A percentile compares a stretch with the other conserved stretches of the same genome.
Evolutionary conservation across 2,797 vertebrate species (phyloP).

Genomic region (Betta splendens): DNA sequence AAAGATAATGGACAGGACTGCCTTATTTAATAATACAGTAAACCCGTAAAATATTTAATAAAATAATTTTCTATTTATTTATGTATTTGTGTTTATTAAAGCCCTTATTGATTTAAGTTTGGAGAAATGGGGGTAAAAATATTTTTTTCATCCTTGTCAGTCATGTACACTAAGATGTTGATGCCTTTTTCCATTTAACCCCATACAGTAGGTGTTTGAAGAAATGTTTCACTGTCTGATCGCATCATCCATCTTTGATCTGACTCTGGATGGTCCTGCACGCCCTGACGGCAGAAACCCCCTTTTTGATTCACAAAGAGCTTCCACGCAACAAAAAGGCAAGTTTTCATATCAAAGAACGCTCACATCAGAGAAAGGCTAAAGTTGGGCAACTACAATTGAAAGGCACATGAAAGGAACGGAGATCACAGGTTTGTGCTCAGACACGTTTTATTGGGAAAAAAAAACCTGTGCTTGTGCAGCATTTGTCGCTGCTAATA

Average conservation of each 20-base stretch:
- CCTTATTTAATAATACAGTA: too few relatives aligned
- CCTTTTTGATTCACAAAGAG: too few relatives aligned
- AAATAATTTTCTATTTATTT: too few relatives aligned
- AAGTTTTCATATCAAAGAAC: constrained; percentile 39
- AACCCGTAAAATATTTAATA: too few relatives aligned
- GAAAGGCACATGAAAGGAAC: constrained; percentile 40
- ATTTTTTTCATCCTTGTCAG: too few relatives aligned
- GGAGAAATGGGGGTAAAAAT: too few relatives aligned
- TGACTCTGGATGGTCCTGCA: neutral
- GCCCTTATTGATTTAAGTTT: too few relatives aligned
- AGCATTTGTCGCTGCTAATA: constrained; percentile 21
- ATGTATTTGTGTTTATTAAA: too few relatives aligned
- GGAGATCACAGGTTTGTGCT: constrained; percentile 41
- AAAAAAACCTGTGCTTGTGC: constrained; percentile 2
- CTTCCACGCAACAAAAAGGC: constrained; percentile 19
- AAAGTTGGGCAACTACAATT: constrained; percentile 43
- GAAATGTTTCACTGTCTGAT: constrained; percentile 3
- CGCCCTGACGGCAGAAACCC: neutral
- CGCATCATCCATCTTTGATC: constrained; percentile 15
- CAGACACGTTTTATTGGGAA: constrained; percentile 32
- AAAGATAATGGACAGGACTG: too few relatives aligned
- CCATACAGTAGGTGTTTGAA: too few relatives aligned
- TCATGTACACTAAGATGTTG: too few relatives aligned
- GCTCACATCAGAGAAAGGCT: constrained; percentile 39
- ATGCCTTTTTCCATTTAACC: too few relatives aligned